Conservation (phyloP, 2,113 vertebrate genomes). For the Cyanistes caeruleus region DNA sequence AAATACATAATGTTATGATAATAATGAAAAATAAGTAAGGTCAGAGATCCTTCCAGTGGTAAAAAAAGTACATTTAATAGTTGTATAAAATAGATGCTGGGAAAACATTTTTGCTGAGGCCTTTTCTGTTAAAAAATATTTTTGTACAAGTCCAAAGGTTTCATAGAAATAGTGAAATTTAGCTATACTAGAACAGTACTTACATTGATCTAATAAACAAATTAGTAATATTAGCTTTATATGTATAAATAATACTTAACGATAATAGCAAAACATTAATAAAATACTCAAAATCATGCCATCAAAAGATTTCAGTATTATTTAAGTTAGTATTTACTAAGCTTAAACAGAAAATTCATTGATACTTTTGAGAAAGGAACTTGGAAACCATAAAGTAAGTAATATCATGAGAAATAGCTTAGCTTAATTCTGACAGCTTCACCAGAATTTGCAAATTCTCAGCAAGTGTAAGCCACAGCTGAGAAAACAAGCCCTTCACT, state of each 20-base stretch:
- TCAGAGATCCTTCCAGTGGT: background rate
- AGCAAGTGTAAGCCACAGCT: background rate
- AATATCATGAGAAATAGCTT: background rate
- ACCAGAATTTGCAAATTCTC: background rate
- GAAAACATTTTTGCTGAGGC: background rate
- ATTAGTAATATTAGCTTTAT: background rate
- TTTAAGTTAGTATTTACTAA: background rate
- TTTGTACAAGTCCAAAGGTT: background rate
- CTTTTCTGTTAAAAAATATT: background rate
- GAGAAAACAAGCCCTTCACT: background rate
- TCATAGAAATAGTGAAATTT: background rate
- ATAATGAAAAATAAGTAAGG: background rate
- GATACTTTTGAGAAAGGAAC: background rate
- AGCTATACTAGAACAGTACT: background rate
- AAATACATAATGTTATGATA: background rate
- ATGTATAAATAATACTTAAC: background rate
- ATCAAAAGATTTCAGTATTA: background rate
- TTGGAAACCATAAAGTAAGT: background rate
- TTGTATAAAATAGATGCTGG: background rate
- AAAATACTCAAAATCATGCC: background rate
- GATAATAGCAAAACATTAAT: background rate
- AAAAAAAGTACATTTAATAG: background rate
- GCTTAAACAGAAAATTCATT: background rate
- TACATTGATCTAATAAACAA: background rate
- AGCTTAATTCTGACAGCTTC: background rate